Evolutionary conservation across 1,140 invertebrate genomes (phyloP).

Genomic region (Pemphigus obesinymphae): DNA sequence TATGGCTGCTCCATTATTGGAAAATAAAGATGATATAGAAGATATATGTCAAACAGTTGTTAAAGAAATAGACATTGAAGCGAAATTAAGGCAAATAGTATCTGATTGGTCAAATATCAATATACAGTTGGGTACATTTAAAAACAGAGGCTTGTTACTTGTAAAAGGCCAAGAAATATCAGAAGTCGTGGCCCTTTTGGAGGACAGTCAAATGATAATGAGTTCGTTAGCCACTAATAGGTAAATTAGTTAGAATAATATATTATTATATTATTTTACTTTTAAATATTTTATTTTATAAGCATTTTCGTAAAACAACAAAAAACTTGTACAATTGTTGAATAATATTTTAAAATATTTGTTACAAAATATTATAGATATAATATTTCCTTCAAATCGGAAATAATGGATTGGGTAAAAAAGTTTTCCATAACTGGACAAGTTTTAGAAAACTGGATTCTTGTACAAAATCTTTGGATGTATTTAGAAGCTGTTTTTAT

Average conservation of each 20-base stretch:
- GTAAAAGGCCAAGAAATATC: slow-evolving; percentile 89
- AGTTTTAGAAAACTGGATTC: slow-evolving; percentile 90
- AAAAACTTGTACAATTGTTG: background rate
- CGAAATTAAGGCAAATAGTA: slow-evolving; percentile 87
- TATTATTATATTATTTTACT: background rate
- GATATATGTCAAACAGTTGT: slow-evolving; percentile 97
- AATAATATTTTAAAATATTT: slow-evolving; percentile 33
- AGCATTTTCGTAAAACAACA: background rate
- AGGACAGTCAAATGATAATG: slow-evolving; percentile 93
- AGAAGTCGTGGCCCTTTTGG: slow-evolving; percentile 87
- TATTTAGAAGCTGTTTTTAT: slow-evolving; percentile 97
- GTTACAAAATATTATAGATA: slow-evolving; percentile 71
- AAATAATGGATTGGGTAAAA: slow-evolving; percentile 92
- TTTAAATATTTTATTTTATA: background rate
- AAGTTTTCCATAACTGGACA: slow-evolving; percentile 94
- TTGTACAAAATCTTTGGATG: slow-evolving; percentile 98
- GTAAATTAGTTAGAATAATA: slow-evolving; percentile 54
- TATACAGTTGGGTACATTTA: slow-evolving; percentile 89
- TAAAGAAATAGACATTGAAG: slow-evolving; percentile 97
- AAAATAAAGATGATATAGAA: slow-evolving; percentile 95
- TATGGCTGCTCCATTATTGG: slow-evolving; percentile 84
- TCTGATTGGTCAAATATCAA: slow-evolving; percentile 92
- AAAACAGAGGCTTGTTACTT: slow-evolving; percentile 87
- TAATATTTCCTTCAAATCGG: slow-evolving; percentile 91
- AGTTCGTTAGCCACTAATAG: slow-evolving; percentile 87